Percentiles rank a stretch among this genome's conserved stretches.
These are phyloP conservation scores for Rhizoglyphus robini DNA, from an alignment of 1,140 invertebrate species.

Conservation along the genomic window DNA sequence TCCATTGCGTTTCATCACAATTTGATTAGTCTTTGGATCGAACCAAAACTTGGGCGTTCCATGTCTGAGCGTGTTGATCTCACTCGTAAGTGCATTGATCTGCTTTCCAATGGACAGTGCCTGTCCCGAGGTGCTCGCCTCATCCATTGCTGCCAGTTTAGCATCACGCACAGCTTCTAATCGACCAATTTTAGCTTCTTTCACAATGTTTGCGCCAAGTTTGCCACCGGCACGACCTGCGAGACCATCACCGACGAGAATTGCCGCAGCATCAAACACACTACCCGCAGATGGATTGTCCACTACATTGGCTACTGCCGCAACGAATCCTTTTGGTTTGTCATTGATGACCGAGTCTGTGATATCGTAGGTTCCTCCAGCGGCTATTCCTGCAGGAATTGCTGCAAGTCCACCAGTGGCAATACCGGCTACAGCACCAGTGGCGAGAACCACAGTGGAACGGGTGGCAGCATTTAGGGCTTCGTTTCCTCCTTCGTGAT, in stretches of 20 bases:
- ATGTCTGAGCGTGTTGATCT: not conserved
- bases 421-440: not conserved
- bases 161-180: not conserved
- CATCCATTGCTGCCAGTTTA: not conserved
- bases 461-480: slow-evolving; percentile 24
- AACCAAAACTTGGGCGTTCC: too few relatives aligned
- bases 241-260: not conserved
- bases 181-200: not conserved
- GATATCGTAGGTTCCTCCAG: not conserved
- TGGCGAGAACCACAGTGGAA: slow-evolving; percentile 13
- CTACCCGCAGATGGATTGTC: not conserved
- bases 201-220: not conserved
- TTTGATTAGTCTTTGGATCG: too few relatives aligned
- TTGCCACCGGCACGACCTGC: not conserved
- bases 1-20: too few relatives aligned
- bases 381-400: not conserved
- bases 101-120: not conserved
- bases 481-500: slow-evolving; percentile 24
- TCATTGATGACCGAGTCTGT: not conserved
- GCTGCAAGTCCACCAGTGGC: not conserved
- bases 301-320: not conserved
- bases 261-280: not conserved
- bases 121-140: not conserved
- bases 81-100: not conserved
- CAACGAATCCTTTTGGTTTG: not conserved